Evolutionary conservation across 2,113 vertebrate species (phyloP), one percentile per base, ranked within the genome.

Genomic region (Notarius lentiginosus): DNA sequence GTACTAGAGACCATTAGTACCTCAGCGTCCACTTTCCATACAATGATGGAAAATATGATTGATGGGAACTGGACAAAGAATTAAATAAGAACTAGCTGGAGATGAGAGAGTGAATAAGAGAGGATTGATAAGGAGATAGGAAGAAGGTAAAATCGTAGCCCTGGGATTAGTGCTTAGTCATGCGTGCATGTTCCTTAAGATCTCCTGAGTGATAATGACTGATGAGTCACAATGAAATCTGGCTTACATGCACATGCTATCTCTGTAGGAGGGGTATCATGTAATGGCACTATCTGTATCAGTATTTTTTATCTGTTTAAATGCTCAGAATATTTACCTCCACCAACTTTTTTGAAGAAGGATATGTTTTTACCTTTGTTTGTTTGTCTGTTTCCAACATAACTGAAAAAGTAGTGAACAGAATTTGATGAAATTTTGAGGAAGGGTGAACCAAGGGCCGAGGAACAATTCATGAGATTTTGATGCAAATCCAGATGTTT

Each of bases 1-100:
- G 24, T 79, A 66, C 47, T 30, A 9, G 30, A 85, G 11, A 76
- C 15, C 18, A 77, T 68, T n/a, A 81, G 17, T 84, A 5, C 79
- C 55, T 84, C 27, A 22, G 30, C 56, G 7, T 53, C 1, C 30
- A 58, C 12, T 88, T 91, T 87, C 82, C 90, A 86, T 79, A 88
- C 66, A 82, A 34, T 60, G 79, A 91, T 91, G 86, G 89, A 85
- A 89, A 88, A 88, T 17, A 17, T 84, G 90, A 92, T 90, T 90
- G 89, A 90, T 84, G 84, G 41, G 84, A 83, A 86, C 88, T 87
- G 84, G 87, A 91, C 83, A 89, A 87, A 88, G 87, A 51, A 87
- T 84, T 68, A 75, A 92, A 91, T 91, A 87, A 90, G 89, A 79
- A 49, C 15, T 47, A 27, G 55, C 68, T 34, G 49, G 30, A 79